Base-by-base conservation (phyloP, 2,797 vertebrate genomes). In the Myiothlypis chrysogaster region DNA sequence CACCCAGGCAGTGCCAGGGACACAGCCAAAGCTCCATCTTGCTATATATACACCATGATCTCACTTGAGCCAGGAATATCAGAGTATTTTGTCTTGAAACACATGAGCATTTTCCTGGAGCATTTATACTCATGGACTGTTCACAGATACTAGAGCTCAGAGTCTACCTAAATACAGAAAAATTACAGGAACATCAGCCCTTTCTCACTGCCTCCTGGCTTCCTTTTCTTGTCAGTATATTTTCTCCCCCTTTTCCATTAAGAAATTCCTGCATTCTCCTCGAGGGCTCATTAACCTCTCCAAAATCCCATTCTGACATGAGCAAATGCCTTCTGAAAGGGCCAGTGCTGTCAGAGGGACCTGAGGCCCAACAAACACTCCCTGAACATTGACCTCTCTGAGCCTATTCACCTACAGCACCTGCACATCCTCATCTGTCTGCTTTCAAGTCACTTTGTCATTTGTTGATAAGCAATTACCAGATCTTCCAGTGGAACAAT, bases 31-130 rank as follows among this genome's bases (percentile, higher is more conserved):
- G 60, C 53, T 79, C 2, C 22, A 41, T 50, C 73, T 39, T 71
- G 41, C 72, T 94, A 95, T 89, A 93, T 83, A 87, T 89, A 87
- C 20, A 81, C 39, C 50, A 91, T 75, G 87, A 95, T 77, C 72
- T 95, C 92, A 96, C 49, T 89, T 47, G n/a, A 78, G 84, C 87
- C 81, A 59, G 57, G 65, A 94, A 94, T 73, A 95, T 68, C 76
- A 32, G 57, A 83, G 61, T 83, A 93, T 92, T 93, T 91, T 65
- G 49, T 61, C 52, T 95, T 89, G 44, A 93, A 97, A 83, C 41
- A 61, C 59, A 81, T 72, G 39, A 63, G 39, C 61, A 37, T 89
- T 92, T 75, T 80, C 47, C 65, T 37, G 21, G 14, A 77, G 18
- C 71, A 64, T 89, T 80, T 87, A 83, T 44, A 64, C 35, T 83